Percentiles rank a stretch among this genome's conserved stretches.
Conservation (phyloP, 1,140 invertebrate genomes). For the Aphis gossypii region DNA sequence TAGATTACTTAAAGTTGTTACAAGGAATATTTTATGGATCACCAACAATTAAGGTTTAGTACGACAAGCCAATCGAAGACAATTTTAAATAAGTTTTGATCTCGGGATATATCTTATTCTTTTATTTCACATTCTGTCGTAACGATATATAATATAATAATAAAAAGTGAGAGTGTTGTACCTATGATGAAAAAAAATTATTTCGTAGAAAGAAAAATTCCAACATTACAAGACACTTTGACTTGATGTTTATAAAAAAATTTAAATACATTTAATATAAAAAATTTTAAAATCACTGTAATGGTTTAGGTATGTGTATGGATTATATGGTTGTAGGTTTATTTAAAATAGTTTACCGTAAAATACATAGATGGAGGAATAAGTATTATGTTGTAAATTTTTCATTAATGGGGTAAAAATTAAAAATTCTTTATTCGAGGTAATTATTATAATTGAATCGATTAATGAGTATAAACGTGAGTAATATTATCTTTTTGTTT, state of each 20-base stretch:
- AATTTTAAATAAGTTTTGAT: neutral
- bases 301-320: neutral
- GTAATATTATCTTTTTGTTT: neutral
- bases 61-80: neutral
- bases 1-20: neutral
- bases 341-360: neutral
- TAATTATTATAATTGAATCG: neutral
- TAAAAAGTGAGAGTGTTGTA: neutral
- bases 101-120: no score
- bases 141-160: no score
- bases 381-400: neutral
- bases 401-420: neutral
- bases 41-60: neutral
- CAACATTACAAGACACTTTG: neutral
- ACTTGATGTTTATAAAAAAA: neutral
- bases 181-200: neutral
- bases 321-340: neutral
- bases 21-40: neutral
- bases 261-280: neutral
- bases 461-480: neutral
- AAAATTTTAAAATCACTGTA: neutral
- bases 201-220: neutral
- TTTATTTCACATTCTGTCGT: neutral
- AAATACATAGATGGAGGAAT: neutral
- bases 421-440: neutral